Evolutionary conservation across 2,797 vertebrate genomes (phyloP), one percentile per base, ranked within the genome.

Genomic region (Macropus fuliginosus): DNA sequence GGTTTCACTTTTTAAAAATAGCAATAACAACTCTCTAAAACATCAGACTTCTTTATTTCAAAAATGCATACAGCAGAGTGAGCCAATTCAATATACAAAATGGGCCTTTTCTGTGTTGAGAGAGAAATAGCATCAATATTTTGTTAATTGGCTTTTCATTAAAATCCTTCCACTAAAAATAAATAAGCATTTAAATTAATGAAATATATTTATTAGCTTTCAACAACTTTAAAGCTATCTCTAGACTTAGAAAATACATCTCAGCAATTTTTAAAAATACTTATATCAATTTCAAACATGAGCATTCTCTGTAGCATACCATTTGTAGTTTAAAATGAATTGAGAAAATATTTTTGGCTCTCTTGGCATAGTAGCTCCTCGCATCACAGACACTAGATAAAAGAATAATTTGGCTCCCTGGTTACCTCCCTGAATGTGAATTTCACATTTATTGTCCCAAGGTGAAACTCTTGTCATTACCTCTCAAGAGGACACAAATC

Each of bases 61-160:
- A 97, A 98, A 98, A 98, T 97, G 96, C 97, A 94, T 97, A 98
- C 97, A 66, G 95, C 91, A 89, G 12, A 93, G n/a, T 98, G 97
- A 95, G 97, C 95, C 50, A 96, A 2, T 96, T 97, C 96, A 97
- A 96, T 98, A 96, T 98, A 98, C 97, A 98, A 98, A 99, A 98
- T 13, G 5, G 95, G 95, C 96, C 93, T 94, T 98, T 97, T 94
- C 95, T 54, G 96, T 87, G 62, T 55, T 56, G 50, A 93, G 97
- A 97, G 34, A 97, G 93, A 97, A 96, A 97, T 1, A 62, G 95
- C 93, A 96, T 91, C 0, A 87, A 94, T 56, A 92, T 74, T 87
- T 92, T 27, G 57, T 92, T 92, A 89, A 93, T 46, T 95, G 90
- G 57, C 87, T 96, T 95, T 95, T 94, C 93, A 96, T 95, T 95